phyloP scores from a whole-genome alignment of 2,888 invertebrate genomes.

The Melipona bicolor region DNA sequence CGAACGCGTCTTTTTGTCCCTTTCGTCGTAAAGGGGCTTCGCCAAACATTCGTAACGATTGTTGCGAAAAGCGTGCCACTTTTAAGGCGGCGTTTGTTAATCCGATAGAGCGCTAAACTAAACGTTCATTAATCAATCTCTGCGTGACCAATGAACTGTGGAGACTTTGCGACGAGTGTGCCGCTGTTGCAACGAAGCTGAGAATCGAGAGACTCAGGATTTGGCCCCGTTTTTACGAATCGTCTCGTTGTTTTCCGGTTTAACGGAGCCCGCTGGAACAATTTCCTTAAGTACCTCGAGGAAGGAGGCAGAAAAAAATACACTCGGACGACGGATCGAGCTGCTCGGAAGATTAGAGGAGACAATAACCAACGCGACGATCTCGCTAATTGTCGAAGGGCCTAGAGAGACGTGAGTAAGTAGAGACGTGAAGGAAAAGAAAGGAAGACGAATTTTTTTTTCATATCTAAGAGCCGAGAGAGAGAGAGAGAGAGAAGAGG shows the following conservation, averaged over 20 bases:
- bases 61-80: slow-evolving; percentile 17
- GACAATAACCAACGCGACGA: slow-evolving; percentile 41
- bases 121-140: too few species aligned
- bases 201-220: neutral
- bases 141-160: too few species aligned
- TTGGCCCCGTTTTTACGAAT: neutral
- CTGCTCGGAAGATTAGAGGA: slow-evolving; percentile 6
- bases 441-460: slow-evolving; percentile 43
- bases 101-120: neutral
- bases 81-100: slow-evolving; percentile 20
- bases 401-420: neutral
- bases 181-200: too few species aligned
- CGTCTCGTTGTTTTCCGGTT: neutral
- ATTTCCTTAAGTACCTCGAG: slow-evolving; percentile 24
- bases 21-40: slow-evolving; percentile 59
- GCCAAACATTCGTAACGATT: slow-evolving; percentile 50
- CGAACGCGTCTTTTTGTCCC: slow-evolving; percentile 65
- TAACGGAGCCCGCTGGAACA: slow-evolving; percentile 6
- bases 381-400: slow-evolving; percentile 40
- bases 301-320: neutral
- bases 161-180: too few species aligned
- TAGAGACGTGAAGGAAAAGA: neutral
- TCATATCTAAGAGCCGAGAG: slow-evolving; percentile 37
- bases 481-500: slow-evolving; percentile 11
- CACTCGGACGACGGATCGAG: neutral